Evolutionary conservation across 2,888 invertebrate species (phyloP), one percentile per base, ranked within the genome.

Genomic region (Pseudoips prasinana): DNA sequence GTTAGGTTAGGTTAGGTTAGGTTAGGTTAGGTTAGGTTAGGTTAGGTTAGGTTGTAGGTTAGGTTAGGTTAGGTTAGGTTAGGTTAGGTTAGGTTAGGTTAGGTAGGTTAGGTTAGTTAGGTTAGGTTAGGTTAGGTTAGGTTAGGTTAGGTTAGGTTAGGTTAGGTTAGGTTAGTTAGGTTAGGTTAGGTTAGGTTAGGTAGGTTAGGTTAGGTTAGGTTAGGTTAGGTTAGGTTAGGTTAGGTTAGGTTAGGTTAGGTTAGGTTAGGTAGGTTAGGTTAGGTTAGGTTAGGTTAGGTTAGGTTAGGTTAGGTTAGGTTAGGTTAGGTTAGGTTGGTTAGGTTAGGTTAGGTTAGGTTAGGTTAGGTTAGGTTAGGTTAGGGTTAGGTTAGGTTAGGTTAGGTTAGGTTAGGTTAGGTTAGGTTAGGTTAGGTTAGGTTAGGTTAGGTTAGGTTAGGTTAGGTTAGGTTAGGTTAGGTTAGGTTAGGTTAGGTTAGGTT

Each of bases 311-410:
- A 42, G 39, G 39, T 39, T 39, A 39, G 39, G 39, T 39, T 39
- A 39, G 39, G 39, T 39, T 39, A 39, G 39, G 38, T 38, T 38
- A 38, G 38, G 36, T 38, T 38, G 41, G 46, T 41, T 39, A 44
- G 43, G 43, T 41, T 43, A 48, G 44, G 41, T 42, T 42, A 48
- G 48, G 41, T 42, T 39, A 44, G 48, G 44, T 43, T 38, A 46
- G n/a, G n/a, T n/a, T n/a, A 46, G 46, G 43, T 26, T 41, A 20
- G 20, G 33, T 33, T 33, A 28, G 41, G 41, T 41, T 41, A 41
- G 41, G 41, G 36, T 41, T 40, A 40, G 40, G 3, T 40, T 34
- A 7, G 20, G n/a, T n/a, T 33, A 20, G 20, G 20, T 20, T 20
- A 20, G 20, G 20, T 20, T 20, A 20, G 20, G 20, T 20, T 20